phyloP scores from a whole-genome alignment of 1,140 invertebrate species.

The Euwallacea fornicatus region DNA sequence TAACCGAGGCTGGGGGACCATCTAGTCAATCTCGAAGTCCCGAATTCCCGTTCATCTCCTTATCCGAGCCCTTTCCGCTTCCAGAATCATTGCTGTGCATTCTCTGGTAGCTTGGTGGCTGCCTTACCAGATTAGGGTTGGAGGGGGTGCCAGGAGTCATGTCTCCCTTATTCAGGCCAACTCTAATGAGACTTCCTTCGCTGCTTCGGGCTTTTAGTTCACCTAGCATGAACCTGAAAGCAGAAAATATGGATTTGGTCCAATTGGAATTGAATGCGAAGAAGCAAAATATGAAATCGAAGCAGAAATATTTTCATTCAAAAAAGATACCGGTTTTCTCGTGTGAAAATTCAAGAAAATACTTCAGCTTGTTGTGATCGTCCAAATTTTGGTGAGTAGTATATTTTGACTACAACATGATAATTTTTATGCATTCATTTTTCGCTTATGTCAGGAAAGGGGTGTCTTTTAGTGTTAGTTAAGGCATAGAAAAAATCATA shows the following conservation, averaged over 20 bases:
- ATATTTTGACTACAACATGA: too few relatives aligned
- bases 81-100: constrained; percentile 82
- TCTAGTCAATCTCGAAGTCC: constrained; percentile 72
- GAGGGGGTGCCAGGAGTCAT: constrained; percentile 69
- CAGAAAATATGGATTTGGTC: not conserved
- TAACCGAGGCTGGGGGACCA: constrained; percentile 58
- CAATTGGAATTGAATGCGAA: not conserved
- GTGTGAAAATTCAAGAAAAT: too few relatives aligned
- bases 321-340: too few relatives aligned
- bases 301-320: too few relatives aligned
- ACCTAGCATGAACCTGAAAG: constrained; percentile 74
- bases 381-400: too few relatives aligned
- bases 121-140: constrained; percentile 60
- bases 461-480: too few relatives aligned
- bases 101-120: constrained; percentile 75
- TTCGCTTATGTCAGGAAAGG: too few relatives aligned
- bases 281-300: too few relatives aligned
- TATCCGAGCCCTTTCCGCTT: constrained; percentile 67
- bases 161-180: constrained; percentile 56
- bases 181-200: constrained; percentile 48
- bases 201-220: constrained; percentile 62
- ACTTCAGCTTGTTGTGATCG: too few relatives aligned
- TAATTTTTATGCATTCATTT: too few relatives aligned
- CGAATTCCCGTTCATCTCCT: constrained; percentile 59
- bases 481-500: too few relatives aligned